These are phyloP conservation scores for Heterotilapia buettikoferi DNA, from an alignment of 2,113 vertebrate genomes.

Conservation along the genomic window DNA sequence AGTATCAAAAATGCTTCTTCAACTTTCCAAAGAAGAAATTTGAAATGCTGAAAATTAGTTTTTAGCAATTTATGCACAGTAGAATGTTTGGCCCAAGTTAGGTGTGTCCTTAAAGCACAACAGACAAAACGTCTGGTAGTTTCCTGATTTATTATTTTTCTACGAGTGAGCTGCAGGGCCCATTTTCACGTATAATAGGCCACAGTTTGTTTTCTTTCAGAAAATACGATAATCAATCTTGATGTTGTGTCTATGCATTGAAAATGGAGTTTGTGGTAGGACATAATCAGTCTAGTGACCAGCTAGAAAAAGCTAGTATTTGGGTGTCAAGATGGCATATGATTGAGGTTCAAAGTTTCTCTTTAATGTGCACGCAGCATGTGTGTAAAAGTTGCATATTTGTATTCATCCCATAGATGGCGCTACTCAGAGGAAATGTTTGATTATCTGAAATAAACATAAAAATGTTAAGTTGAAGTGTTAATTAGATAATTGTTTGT, in stretches of 20 bases:
- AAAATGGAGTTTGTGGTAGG: not conserved
- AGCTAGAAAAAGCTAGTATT: not conserved
- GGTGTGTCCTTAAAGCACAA: not conserved
- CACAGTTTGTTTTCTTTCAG: not conserved
- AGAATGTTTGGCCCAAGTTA: not conserved
- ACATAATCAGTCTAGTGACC: not conserved
- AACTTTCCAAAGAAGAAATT: not conserved
- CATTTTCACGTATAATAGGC: fast-evolving
- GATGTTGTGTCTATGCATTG: not conserved
- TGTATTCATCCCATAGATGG: not conserved
- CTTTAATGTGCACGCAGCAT: not conserved
- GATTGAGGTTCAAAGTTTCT: not conserved
- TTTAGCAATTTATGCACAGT: not conserved
- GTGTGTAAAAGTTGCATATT: not conserved
- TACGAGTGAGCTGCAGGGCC: fast-evolving
- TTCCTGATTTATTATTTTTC: not conserved
- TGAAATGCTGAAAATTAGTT: not conserved
- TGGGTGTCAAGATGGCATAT: not conserved
- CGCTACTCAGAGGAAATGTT: not conserved
- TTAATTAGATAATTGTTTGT: not conserved
- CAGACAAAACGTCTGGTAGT: not conserved
- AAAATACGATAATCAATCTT: not conserved
- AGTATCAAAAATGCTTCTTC: not conserved
- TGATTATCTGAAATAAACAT: not conserved
- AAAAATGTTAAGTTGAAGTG: not conserved